These are phyloP conservation scores for Oophaga sylvatica DNA, from an alignment of 2,797 vertebrate species.

Conservation along the genomic window DNA sequence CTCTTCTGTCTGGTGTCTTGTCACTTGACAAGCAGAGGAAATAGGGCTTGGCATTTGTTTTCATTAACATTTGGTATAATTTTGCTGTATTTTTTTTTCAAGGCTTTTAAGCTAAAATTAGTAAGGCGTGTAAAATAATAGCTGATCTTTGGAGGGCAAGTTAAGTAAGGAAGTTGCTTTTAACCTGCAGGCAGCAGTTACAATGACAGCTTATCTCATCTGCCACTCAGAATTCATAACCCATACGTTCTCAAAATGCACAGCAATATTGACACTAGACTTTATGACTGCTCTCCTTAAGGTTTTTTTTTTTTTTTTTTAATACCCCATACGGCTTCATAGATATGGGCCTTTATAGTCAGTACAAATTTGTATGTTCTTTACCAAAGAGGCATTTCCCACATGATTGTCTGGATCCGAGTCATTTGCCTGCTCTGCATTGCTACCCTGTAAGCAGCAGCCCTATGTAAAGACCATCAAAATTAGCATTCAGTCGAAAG, in stretches of 20 bases:
- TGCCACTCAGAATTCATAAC: slow-evolving; percentile 20
- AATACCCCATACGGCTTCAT: too few relatives aligned
- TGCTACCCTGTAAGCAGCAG: too few relatives aligned
- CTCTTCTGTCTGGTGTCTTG: slow-evolving; percentile 45
- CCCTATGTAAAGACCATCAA: too few relatives aligned
- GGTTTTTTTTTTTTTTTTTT: too few relatives aligned
- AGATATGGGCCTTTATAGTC: too few relatives aligned
- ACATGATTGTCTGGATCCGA: too few relatives aligned
- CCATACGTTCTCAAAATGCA: background rate
- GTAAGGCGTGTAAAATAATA: slow-evolving; percentile 40
- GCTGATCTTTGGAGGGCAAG: background rate
- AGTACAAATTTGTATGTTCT: too few relatives aligned
- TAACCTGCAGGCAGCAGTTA: slow-evolving; percentile 22
- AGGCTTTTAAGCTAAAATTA: slow-evolving; percentile 52
- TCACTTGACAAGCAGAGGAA: slow-evolving; percentile 48
- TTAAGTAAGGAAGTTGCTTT: background rate
- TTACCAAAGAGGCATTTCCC: too few relatives aligned
- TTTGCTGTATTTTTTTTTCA: slow-evolving; percentile 36
- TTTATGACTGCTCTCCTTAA: background rate
- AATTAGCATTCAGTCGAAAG: too few relatives aligned
- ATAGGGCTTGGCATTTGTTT: slow-evolving; percentile 51
- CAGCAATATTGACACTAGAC: too few relatives aligned
- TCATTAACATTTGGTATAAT: slow-evolving; percentile 41
- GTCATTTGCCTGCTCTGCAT: too few relatives aligned
- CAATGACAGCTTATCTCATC: slow-evolving; percentile 20